Conservation (phyloP, 2,888 invertebrate genomes). For the Chrysolina haemoptera region DNA sequence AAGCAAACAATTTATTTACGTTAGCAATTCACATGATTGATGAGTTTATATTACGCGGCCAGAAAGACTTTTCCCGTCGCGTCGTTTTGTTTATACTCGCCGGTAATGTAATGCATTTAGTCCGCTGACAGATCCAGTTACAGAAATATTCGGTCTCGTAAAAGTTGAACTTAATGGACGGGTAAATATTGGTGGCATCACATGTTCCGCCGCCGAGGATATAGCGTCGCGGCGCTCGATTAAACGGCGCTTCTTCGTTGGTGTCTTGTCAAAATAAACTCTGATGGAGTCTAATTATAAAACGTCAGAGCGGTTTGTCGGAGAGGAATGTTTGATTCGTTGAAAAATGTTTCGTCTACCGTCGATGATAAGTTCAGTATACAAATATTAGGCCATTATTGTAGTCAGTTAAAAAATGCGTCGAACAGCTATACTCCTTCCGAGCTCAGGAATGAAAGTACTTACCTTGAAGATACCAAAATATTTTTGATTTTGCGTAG, state of each 20-base stretch:
- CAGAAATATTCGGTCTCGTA: constrained; percentile 55
- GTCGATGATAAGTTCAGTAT: not conserved
- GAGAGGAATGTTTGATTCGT: not conserved
- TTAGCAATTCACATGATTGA: constrained; percentile 31
- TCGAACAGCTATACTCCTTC: too few species aligned
- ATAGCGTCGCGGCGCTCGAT: constrained; percentile 2
- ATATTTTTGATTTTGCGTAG: too few species aligned
- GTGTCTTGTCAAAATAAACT: constrained; percentile 6
- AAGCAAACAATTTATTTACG: constrained; percentile 25
- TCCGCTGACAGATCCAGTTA: constrained; percentile 59
- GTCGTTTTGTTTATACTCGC: constrained; percentile 53
- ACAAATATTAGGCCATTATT: too few species aligned
- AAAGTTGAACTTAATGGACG: constrained; percentile 50
- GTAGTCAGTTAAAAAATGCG: too few species aligned
- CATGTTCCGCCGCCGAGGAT: constrained; percentile 44
- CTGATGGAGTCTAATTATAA: constrained; percentile 1
- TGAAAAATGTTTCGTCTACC: constrained; percentile 2
- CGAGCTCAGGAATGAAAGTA: too few species aligned
- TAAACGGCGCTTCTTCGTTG: constrained; percentile 7
- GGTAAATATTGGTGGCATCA: constrained; percentile 53
- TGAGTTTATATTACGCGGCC: constrained; percentile 25
- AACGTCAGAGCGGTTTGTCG: not conserved
- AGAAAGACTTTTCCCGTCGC: constrained; percentile 25
- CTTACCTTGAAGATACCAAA: too few species aligned
- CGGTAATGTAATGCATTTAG: constrained; percentile 61